Conservation (phyloP, 2,113 vertebrate species). For the Halichoerus grypus region DNA sequence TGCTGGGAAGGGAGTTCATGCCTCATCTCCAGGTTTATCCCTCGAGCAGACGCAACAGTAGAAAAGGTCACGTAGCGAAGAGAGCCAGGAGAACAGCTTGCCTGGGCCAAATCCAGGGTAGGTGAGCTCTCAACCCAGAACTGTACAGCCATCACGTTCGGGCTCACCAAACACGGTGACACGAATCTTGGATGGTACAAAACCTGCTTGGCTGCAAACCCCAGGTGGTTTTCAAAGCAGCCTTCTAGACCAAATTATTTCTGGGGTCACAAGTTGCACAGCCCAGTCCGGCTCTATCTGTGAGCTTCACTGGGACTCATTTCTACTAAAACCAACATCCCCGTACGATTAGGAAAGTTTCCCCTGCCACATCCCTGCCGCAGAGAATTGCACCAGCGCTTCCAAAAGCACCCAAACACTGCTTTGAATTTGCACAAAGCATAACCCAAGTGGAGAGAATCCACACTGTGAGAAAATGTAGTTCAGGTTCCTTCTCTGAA, state of each 20-base stretch:
- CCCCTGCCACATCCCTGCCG: not conserved
- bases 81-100: conserved; percentile 58
- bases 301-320: not conserved
- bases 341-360: not conserved
- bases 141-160: not conserved
- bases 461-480: not conserved
- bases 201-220: not conserved
- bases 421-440: not conserved
- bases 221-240: not conserved
- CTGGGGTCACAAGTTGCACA: conserved; percentile 27
- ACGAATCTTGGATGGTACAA: conserved; percentile 31
- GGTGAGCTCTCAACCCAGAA: not conserved
- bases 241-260: not conserved
- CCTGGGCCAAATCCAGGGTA: not conserved
- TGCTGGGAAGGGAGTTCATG: conserved; percentile 65
- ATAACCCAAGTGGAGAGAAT: not conserved
- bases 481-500: not conserved
- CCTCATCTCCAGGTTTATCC: conserved; percentile 46
- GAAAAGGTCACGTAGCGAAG: conserved; percentile 34
- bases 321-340: conserved; percentile 6
- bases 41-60: not conserved
- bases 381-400: not conserved
- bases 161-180: not conserved
- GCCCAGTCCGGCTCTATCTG: not conserved
- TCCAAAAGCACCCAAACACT: not conserved